These are phyloP conservation scores for Eretmocerus hayati DNA, from an alignment of 2,888 invertebrate species.

Conservation along the genomic window DNA sequence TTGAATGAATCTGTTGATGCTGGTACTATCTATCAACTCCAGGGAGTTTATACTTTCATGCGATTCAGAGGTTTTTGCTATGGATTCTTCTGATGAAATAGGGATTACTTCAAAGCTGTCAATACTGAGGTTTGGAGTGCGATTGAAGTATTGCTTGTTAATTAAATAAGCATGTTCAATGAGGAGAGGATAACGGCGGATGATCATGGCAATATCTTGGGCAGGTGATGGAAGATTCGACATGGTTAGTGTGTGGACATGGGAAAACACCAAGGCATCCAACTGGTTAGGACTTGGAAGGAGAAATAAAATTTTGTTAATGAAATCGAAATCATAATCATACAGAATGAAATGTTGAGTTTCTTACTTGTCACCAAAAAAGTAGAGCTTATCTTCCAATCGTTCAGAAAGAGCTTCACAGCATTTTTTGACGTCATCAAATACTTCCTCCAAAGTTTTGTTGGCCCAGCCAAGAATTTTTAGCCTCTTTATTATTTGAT, in stretches of 20 bases:
- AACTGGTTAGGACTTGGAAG: conserved; percentile 61
- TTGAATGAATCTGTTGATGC: background rate
- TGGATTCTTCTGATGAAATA: conserved; percentile 28
- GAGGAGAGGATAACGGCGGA: conserved; percentile 47
- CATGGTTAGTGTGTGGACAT: conserved; percentile 49
- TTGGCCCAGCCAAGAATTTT: conserved; percentile 76
- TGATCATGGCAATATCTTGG: conserved; percentile 40
- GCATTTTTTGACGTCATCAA: conserved; percentile 70
- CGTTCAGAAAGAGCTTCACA: conserved; percentile 82
- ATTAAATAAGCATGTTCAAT: conserved; percentile 37
- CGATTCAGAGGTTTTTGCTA: conserved; percentile 5
- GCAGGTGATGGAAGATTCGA: conserved; percentile 39
- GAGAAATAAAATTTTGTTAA: background rate
- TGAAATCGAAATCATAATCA: background rate
- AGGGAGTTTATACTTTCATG: background rate
- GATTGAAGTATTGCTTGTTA: conserved; percentile 25
- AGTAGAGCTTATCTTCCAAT: conserved; percentile 71
- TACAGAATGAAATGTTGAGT: conserved; percentile 7
- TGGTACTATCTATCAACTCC: background rate
- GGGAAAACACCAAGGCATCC: conserved; percentile 73
- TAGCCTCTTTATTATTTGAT: conserved; percentile 62
- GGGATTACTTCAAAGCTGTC: conserved; percentile 29
- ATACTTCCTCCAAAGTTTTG: conserved; percentile 71
- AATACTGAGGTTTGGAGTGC: conserved; percentile 6
- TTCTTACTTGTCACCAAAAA: conserved; percentile 71